phyloP scores from a whole-genome alignment of 92 coral and sea anemone genomes.

The Paramuricea clavata region DNA sequence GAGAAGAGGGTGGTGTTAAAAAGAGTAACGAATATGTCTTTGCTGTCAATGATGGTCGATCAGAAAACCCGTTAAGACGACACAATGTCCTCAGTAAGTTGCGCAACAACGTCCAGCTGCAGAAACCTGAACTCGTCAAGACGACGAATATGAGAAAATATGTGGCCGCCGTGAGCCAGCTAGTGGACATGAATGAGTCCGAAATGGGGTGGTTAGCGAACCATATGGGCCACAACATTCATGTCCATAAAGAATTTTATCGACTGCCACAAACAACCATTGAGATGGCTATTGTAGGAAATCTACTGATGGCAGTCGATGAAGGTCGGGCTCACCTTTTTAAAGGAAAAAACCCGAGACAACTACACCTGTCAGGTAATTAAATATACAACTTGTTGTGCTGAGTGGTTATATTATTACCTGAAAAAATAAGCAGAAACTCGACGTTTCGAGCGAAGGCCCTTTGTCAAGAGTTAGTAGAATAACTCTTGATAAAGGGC shows the following conservation, averaged over 20 bases:
- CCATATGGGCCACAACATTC: conserved; percentile 56
- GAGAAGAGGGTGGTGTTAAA: conserved; percentile 53
- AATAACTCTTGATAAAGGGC: too few species aligned
- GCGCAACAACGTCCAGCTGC: background rate
- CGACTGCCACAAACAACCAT: conserved; percentile 54
- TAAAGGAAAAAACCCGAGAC: background rate
- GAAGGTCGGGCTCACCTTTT: conserved; percentile 35
- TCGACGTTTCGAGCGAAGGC: too few species aligned
- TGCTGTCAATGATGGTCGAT: conserved; percentile 51
- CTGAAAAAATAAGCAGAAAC: too few species aligned
- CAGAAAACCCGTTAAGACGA: conserved; percentile 46
- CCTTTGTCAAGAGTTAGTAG: too few species aligned
- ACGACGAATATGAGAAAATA: background rate
- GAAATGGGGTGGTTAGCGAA: conserved; percentile 52
- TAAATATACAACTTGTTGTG: background rate
- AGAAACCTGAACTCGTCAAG: background rate
- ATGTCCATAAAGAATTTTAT: conserved; percentile 57
- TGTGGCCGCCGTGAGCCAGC: conserved; percentile 40
- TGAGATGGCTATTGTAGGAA: conserved; percentile 58
- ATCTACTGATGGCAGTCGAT: conserved; percentile 52
- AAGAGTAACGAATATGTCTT: conserved; percentile 58
- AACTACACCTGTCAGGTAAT: conserved; percentile 2
- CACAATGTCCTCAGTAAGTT: background rate
- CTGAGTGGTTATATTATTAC: too few species aligned
- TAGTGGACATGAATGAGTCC: conserved; percentile 33